Percentiles rank a stretch among this genome's conserved stretches.
phyloP scores from a whole-genome alignment of 2,797 vertebrate species.

The Cetoscarus ocellatus region DNA sequence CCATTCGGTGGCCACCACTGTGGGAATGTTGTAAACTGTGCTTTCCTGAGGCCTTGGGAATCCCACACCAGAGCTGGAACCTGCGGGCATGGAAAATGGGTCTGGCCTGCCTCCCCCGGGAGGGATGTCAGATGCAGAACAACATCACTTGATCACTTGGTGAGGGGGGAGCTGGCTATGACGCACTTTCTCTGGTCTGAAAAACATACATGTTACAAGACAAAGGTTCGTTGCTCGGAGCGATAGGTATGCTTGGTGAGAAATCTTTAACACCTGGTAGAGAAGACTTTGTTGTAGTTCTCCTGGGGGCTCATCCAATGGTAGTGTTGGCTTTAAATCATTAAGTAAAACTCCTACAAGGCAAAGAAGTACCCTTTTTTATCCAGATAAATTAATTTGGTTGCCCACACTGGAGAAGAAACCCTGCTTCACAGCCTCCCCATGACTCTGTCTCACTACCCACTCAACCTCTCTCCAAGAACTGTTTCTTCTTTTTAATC shows the following conservation, averaged over 20 bases:
- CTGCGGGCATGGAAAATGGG: constrained; percentile 80
- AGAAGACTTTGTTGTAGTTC: neutral
- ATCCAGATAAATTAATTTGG: neutral
- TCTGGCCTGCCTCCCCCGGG: constrained; percentile 60
- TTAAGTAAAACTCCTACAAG: too few species aligned
- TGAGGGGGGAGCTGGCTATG: constrained; percentile 40
- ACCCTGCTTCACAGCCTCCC: neutral
- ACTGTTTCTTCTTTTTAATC: neutral
- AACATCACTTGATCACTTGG: constrained; percentile 53
- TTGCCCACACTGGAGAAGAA: too few species aligned
- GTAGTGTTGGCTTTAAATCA: too few species aligned
- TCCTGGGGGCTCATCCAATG: too few species aligned
- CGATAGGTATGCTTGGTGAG: neutral
- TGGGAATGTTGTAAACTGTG: constrained; percentile 85
- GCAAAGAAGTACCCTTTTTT: neutral
- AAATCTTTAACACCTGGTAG: neutral
- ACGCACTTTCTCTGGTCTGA: constrained; percentile 37
- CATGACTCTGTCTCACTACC: neutral
- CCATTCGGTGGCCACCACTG: constrained; percentile 76
- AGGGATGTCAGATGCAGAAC: constrained; percentile 52
- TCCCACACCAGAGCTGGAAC: constrained; percentile 82
- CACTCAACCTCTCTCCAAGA: neutral
- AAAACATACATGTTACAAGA: constrained; percentile 6
- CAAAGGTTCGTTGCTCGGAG: neutral
- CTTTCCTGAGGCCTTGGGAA: constrained; percentile 85